Percentiles rank a stretch among this genome's conserved stretches.
These are phyloP conservation scores for Oreochromis grahami DNA, from an alignment of 2,797 vertebrate genomes.

Conservation along the genomic window DNA sequence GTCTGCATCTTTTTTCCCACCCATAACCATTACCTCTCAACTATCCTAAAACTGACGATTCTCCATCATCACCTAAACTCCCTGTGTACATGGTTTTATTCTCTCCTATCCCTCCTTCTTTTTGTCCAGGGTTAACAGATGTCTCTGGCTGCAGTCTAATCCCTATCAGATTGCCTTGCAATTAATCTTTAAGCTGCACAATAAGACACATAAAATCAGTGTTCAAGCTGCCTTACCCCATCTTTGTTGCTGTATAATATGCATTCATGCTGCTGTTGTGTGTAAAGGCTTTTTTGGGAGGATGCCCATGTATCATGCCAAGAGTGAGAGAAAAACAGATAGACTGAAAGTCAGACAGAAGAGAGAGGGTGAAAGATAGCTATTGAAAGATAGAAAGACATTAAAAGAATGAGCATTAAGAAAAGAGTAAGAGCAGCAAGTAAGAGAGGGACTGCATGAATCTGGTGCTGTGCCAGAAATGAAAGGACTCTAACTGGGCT, in stretches of 20 bases:
- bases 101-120: background rate
- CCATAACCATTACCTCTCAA: background rate
- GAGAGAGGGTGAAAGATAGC: background rate
- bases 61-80: background rate
- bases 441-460: conserved; percentile 3
- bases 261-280: background rate
- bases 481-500: conserved; percentile 37
- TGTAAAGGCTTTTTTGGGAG: background rate
- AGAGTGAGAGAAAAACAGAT: background rate
- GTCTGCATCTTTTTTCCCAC: background rate
- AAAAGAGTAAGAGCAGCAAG: background rate
- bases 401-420: background rate
- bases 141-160: conserved; percentile 44
- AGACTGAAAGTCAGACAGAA: background rate
- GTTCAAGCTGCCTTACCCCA: background rate
- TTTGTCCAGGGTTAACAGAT: conserved; percentile 33
- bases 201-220: conserved; percentile 29
- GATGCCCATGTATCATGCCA: background rate
- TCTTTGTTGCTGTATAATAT: conserved; percentile 11
- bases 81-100: background rate
- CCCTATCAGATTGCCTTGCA: conserved; percentile 54
- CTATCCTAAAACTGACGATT: background rate
- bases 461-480: conserved; percentile 35
- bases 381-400: background rate
- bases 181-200: conserved; percentile 51